phyloP scores from a whole-genome alignment of 2,113 vertebrate species.

The Cololabis saira region DNA sequence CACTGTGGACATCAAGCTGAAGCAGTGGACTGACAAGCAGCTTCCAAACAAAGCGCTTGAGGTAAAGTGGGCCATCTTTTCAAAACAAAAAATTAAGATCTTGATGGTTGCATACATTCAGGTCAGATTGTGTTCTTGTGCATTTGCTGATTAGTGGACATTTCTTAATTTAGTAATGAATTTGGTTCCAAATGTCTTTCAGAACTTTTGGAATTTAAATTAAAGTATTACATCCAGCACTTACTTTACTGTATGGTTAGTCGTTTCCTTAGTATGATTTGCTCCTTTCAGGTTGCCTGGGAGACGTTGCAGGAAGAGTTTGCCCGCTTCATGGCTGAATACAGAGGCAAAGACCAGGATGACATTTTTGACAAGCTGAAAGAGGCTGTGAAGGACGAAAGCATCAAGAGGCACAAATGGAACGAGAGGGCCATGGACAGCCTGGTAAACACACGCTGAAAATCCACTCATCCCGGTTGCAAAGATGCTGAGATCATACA shows the following conservation, averaged over 20 bases:
- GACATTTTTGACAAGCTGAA: conserved; percentile 99
- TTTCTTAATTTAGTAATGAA: too few relatives aligned
- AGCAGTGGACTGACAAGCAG: conserved; percentile 99
- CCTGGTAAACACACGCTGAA: conserved; percentile 84
- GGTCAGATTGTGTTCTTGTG: too few relatives aligned
- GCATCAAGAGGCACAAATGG: conserved; percentile 97
- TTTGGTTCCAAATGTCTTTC: too few relatives aligned
- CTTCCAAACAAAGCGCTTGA: conserved; percentile 97
- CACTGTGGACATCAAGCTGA: conserved; percentile 97
- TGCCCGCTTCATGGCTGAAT: conserved; percentile 97
- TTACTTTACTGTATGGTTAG: conserved; percentile 2
- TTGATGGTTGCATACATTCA: neutral
- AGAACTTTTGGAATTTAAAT: neutral
- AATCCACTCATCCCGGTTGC: conserved; percentile 7
- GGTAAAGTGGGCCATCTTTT: conserved; percentile 74
- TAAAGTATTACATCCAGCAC: neutral
- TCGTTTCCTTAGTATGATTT: conserved; percentile 6
- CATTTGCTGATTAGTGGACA: too few relatives aligned
- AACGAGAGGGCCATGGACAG: conserved; percentile 96
- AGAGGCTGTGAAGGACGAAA: conserved; percentile 97
- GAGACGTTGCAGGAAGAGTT: conserved; percentile 98
- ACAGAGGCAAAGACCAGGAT: conserved; percentile 95
- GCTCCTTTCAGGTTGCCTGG: conserved; percentile 90
- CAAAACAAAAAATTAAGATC: neutral
- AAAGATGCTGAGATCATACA: neutral